A percentile compares a stretch with the other conserved stretches of the same genome.
Evolutionary conservation across 2,797 vertebrate species (phyloP).

Genomic region (Tinamus major): DNA sequence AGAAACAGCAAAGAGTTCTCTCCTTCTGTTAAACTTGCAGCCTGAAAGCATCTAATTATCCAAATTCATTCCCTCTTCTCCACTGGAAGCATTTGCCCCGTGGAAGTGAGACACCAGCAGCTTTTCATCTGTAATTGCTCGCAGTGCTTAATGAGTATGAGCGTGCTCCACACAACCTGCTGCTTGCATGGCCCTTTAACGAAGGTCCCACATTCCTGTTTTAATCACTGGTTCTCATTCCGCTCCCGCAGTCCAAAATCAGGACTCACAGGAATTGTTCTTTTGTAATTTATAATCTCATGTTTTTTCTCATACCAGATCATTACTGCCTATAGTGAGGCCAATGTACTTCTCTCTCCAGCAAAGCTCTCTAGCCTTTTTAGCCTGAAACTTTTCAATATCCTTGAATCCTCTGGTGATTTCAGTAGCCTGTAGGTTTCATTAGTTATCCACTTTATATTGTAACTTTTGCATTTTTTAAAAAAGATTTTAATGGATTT

Average conservation of each 20-base stretch:
- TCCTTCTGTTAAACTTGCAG: neutral
- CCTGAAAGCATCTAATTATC: neutral
- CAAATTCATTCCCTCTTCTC: neutral
- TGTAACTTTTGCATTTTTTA: neutral
- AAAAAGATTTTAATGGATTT: neutral
- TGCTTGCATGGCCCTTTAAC: neutral
- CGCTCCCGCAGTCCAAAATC: neutral
- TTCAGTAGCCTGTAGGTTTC: neutral
- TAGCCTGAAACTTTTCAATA: neutral
- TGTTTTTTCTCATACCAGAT: neutral
- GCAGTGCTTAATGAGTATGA: rapidly evolving
- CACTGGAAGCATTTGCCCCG: neutral
- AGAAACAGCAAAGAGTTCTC: rapidly evolving
- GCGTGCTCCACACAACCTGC: rapidly evolving
- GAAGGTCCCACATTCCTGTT: rapidly evolving
- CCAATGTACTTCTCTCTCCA: neutral
- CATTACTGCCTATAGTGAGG: neutral
- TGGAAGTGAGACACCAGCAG: constrained; percentile 54
- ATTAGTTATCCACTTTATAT: neutral
- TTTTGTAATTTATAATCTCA: neutral
- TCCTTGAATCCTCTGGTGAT: neutral
- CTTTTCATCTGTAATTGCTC: constrained; percentile 35
- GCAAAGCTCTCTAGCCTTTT: neutral
- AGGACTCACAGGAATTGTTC: neutral
- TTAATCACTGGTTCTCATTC: neutral